phyloP scores from a whole-genome alignment of 2,888 invertebrate species.

The Drosophila paranaensis region DNA sequence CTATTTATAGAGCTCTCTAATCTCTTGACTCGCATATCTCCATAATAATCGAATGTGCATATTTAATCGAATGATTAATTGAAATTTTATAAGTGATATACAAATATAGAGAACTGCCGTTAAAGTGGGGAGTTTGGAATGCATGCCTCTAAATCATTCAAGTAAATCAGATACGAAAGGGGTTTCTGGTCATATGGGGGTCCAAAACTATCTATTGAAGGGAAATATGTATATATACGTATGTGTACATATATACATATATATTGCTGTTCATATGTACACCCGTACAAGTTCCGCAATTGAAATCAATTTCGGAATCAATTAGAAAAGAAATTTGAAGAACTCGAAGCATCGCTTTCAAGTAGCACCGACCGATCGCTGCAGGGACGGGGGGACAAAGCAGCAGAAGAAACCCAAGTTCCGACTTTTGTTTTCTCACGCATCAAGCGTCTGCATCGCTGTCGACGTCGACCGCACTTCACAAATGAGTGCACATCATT shows the following conservation, averaged over 20 bases:
- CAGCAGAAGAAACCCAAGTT: constrained; percentile 16
- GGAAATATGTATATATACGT: neutral
- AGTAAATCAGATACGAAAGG: constrained; percentile 10
- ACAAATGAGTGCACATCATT: constrained; percentile 75
- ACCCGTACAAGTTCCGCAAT: constrained; percentile 32
- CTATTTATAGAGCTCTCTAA: neutral
- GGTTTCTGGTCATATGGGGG: constrained; percentile 2
- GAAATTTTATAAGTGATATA: constrained; percentile 3
- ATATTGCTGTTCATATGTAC: constrained; percentile 1
- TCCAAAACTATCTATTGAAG: constrained; percentile 18
- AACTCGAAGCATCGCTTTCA: constrained; percentile 61
- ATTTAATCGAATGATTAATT: constrained; percentile 17
- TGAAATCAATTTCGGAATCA: constrained; percentile 70
- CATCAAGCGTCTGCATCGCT: constrained; percentile 37
- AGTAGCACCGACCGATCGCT: constrained; percentile 49
- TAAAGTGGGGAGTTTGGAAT: neutral
- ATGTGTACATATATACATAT: neutral
- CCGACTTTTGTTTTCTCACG: constrained; percentile 64
- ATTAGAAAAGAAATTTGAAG: constrained; percentile 71
- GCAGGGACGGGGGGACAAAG: no score
- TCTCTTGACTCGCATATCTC: neutral
- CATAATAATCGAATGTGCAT: neutral
- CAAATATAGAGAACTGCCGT: neutral
- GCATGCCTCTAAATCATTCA: no score
- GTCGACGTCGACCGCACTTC: constrained; percentile 56